Evolutionary conservation across 2,888 invertebrate species (phyloP).

Genomic region (Macropis europaea): DNA sequence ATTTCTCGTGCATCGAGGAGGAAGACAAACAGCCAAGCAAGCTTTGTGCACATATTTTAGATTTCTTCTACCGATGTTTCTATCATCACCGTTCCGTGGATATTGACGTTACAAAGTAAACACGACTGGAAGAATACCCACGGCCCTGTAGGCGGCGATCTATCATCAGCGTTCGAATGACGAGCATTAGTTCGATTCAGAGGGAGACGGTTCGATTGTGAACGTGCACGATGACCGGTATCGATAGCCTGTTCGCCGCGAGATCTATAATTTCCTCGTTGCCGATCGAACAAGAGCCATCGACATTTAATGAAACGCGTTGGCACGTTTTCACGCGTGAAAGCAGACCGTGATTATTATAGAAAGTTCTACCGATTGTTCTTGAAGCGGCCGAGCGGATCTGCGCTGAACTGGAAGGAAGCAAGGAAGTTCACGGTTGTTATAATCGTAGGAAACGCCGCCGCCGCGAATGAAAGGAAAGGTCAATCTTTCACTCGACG

Average conservation of each 20-base stretch:
- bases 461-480: constrained; percentile 20
- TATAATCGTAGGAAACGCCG: constrained; percentile 25
- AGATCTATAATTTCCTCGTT: constrained; percentile 37
- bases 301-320: constrained; percentile 39
- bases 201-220: background rate
- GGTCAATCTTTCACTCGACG: too few relatives aligned
- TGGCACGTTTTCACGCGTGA: constrained; percentile 35
- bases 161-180: constrained; percentile 10
- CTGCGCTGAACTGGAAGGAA: constrained; percentile 38
- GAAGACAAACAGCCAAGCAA: background rate
- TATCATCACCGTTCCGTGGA: constrained; percentile 24
- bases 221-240: constrained; percentile 12
- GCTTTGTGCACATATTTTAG: background rate
- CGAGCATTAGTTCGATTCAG: background rate
- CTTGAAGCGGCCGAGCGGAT: constrained; percentile 16
- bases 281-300: constrained; percentile 20
- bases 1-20: background rate
- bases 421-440: constrained; percentile 47
- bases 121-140: background rate
- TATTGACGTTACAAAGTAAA: constrained; percentile 30
- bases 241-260: constrained; percentile 9
- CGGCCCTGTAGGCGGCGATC: background rate
- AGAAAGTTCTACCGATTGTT: constrained; percentile 55
- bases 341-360: constrained; percentile 40
- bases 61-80: constrained; percentile 28